Conservation (phyloP, 2,888 invertebrate species). For the Ochlodes sylvanus region DNA sequence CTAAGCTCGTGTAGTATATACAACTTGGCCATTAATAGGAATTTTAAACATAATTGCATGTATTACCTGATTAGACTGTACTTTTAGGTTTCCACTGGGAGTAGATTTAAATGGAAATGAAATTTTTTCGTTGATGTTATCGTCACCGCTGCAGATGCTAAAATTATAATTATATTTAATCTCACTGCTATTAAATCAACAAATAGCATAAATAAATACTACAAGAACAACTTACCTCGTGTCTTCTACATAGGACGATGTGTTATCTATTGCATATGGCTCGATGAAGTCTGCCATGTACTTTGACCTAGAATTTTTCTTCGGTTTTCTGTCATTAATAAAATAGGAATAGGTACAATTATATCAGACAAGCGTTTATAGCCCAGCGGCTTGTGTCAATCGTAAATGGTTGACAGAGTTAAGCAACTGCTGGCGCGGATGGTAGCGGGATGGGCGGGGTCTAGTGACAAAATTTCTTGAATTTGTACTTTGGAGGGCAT, state of each 20-base stretch:
- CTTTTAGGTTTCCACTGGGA: conserved; percentile 89
- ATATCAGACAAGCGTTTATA: neutral
- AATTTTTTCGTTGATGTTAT: conserved; percentile 56
- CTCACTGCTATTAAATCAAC: neutral
- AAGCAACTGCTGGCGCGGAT: too few relatives aligned
- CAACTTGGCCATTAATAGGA: too few relatives aligned
- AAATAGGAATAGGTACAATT: conserved; percentile 3
- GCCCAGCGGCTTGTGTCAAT: too few relatives aligned
- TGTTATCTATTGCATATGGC: conserved; percentile 56
- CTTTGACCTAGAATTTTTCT: conserved; percentile 66
- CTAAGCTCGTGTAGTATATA: too few relatives aligned
- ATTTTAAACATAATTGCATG: neutral
- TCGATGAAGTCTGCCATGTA: conserved; percentile 59
- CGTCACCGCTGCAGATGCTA: conserved; percentile 65
- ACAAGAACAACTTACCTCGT: conserved; percentile 59
- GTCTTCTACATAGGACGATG: conserved; percentile 65
- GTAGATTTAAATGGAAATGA: conserved; percentile 88
- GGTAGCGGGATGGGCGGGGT: too few relatives aligned
- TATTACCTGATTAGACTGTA: conserved; percentile 87
- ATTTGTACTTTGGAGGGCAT: too few relatives aligned
- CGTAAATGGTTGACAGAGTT: too few relatives aligned
- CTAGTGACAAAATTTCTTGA: too few relatives aligned
- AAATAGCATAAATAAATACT: neutral
- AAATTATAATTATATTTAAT: conserved; percentile 33
- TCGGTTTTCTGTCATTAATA: conserved; percentile 54